Percentiles rank a stretch among this genome's conserved stretches.
phyloP scores from a whole-genome alignment of 2,113 vertebrate genomes.

The Galeopterus variegatus region DNA sequence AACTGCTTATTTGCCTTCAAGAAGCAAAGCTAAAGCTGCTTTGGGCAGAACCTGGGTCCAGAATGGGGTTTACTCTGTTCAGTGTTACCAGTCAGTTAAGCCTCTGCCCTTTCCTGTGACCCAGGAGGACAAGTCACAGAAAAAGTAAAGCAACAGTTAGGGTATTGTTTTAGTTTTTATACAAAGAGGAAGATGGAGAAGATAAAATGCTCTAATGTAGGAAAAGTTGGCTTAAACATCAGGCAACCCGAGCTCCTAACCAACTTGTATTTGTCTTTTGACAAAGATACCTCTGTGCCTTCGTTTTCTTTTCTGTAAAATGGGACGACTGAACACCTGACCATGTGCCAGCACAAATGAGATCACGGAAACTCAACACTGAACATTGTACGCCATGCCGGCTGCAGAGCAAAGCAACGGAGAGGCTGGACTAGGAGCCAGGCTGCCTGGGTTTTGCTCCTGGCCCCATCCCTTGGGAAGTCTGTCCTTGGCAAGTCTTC shows the following conservation, averaged over 20 bases:
- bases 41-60: neutral
- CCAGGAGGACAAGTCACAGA: neutral
- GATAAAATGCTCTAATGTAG: neutral
- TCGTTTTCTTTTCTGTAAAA: neutral
- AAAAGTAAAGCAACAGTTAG: neutral
- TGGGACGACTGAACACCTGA: neutral
- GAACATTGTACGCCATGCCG: fast-evolving
- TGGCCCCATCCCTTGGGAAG: neutral
- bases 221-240: neutral
- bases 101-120: neutral
- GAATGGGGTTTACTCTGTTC: neutral
- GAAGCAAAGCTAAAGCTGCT: neutral
- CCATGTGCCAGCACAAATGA: fast-evolving
- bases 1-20: neutral
- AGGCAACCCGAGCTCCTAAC: neutral
- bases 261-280: neutral
- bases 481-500: neutral
- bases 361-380: neutral
- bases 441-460: neutral
- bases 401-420: neutral
- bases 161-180: neutral
- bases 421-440: neutral
- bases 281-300: neutral
- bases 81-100: too few relatives aligned
- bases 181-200: neutral